Conservation (phyloP, 2,797 vertebrate genomes). For the Acrocephalus scirpaceus region DNA sequence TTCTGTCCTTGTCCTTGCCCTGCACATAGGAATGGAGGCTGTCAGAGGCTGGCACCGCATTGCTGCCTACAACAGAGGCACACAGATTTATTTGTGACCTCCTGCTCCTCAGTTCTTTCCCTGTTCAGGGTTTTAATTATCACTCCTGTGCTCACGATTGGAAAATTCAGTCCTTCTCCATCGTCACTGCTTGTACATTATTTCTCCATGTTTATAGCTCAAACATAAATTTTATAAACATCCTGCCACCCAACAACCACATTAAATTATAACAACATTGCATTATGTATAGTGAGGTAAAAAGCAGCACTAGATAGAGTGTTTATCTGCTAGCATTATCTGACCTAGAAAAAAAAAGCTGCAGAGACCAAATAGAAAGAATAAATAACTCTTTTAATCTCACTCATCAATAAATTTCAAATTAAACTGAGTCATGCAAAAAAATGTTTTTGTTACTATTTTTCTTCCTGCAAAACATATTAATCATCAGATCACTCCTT, state of each 20-base stretch:
- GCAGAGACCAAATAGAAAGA: background rate
- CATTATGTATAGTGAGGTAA: background rate
- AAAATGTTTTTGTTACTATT: background rate
- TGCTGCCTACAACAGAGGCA: background rate
- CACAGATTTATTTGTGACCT: background rate
- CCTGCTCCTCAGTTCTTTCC: background rate
- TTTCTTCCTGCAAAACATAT: background rate
- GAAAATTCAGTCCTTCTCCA: background rate
- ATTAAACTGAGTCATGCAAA: background rate
- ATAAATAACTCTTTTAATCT: background rate
- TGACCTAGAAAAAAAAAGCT: background rate
- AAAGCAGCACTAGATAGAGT: background rate
- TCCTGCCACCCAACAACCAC: background rate
- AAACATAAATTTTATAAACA: background rate
- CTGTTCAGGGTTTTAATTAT: conserved; percentile 4
- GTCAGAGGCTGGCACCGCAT: fast-evolving
- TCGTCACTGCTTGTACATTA: background rate
- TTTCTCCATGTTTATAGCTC: background rate
- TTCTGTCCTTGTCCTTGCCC: background rate
- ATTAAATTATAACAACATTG: background rate
- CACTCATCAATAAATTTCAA: background rate
- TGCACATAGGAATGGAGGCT: background rate
- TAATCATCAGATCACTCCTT: background rate
- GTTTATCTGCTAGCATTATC: background rate
- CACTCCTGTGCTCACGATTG: background rate